Evolutionary conservation across 2,797 vertebrate genomes (phyloP), one percentile per base, ranked within the genome.

Genomic region (Lutjanus campechanus): DNA sequence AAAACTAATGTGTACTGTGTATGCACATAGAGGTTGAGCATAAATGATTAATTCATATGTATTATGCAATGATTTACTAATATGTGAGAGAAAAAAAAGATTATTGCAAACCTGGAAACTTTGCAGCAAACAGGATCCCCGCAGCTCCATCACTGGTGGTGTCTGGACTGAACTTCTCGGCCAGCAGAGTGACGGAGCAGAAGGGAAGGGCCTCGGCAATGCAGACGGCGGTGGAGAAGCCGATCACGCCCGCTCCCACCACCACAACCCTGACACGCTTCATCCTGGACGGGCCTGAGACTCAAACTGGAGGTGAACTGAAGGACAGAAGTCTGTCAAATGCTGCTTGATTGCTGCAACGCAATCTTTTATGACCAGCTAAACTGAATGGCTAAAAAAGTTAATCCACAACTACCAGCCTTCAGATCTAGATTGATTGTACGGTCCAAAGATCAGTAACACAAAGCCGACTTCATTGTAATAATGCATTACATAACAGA

Each of bases 101-200:
- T 2, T 19, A 9, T 25, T 63, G 19, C 62, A 11, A 74, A 95
- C 95, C 95, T 85, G 93, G 93, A 68, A 88, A 94, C 40, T 85
- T 7, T 20, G 91, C 89, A 12, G 96, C 92, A 4, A 92, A 75
- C 46, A 98, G 91, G 36, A 99, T 96, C 25, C 98, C 98, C 0
- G 98, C 97, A 13, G 98, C 98, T 25, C 95, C 94, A 1, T 99
- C 96, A 0, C 98, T 97, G 0, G 96, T 98, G 20, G 98, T 99
- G 77, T 97, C 68, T 0, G 97, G 98, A 54, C 95, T 96, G 89
- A 97, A 98, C 77, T 82, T 95, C 4, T 99, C 96, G 0, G 97
- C 92, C 76, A 98, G 68, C 62, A 99, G 54, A 0, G 96, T 95
- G 2, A 99, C 73, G 0, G 95, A 93, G 87, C 97, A 97, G 47